Percentiles rank a stretch among this genome's conserved stretches.
Evolutionary conservation across 2,797 vertebrate genomes (phyloP).

Genomic region (Lepus oiostolus): DNA sequence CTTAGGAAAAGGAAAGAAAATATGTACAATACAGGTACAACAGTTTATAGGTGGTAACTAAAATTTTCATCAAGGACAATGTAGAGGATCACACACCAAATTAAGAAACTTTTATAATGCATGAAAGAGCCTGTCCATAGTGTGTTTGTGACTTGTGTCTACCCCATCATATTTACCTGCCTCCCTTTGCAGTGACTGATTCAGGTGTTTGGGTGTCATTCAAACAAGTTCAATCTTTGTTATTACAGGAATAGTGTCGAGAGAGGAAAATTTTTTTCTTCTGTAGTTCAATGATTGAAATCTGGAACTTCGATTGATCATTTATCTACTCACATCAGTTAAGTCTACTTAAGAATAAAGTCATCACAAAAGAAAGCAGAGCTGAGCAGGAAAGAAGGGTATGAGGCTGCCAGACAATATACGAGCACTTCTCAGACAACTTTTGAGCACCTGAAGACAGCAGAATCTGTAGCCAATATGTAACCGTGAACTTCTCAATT

Average conservation of each 20-base stretch:
- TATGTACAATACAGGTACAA: neutral
- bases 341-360: neutral
- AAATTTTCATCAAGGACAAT: neutral
- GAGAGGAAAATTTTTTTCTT: neutral
- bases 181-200: neutral
- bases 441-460: neutral
- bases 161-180: neutral
- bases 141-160: neutral
- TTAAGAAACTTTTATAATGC: neutral
- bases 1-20: neutral
- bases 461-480: neutral
- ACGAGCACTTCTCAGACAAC: neutral
- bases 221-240: neutral
- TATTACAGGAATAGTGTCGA: neutral
- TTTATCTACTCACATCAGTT: neutral
- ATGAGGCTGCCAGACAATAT: neutral
- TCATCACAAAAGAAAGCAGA: neutral
- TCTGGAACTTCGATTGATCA: neutral
- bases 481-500: neutral
- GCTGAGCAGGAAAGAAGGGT: neutral
- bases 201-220: neutral
- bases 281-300: neutral
- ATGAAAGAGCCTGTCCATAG: neutral
- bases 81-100: neutral
- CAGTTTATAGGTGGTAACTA: neutral